Evolutionary conservation across 2,113 vertebrate genomes (phyloP).

Genomic region (Micronycteris hirsuta): DNA sequence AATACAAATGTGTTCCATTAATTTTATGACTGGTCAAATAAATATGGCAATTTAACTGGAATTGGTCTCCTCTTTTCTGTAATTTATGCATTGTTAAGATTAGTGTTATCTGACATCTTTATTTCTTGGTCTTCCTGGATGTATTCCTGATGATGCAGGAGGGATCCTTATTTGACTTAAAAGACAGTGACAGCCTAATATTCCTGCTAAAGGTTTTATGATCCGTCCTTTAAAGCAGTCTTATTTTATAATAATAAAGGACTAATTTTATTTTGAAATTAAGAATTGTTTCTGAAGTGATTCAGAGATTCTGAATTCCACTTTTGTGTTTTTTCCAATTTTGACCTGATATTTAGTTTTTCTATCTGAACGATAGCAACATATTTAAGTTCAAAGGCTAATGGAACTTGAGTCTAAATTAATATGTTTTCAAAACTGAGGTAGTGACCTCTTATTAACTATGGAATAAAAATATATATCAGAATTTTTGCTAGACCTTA

Average conservation of each 20-base stretch:
- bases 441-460: neutral
- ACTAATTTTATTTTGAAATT: constrained; percentile 24
- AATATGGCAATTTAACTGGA: constrained; percentile 36
- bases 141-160: neutral
- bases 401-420: neutral
- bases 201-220: neutral
- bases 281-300: neutral
- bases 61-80: constrained; percentile 18
- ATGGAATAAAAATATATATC: neutral
- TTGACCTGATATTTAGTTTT: neutral
- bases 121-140: neutral
- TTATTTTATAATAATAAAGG: constrained; percentile 23
- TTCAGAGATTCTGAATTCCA: constrained; percentile 15
- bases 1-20: constrained; percentile 52
- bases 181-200: neutral
- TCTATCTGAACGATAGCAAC: neutral
- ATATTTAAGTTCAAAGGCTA: constrained; percentile 14
- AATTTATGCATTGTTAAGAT: constrained; percentile 29
- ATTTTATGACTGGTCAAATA: constrained; percentile 56
- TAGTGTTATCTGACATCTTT: constrained; percentile 17
- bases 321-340: constrained; percentile 4
- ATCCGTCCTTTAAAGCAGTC: neutral
- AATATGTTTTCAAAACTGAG: neutral
- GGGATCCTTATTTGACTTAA: neutral
- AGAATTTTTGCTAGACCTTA: constrained; percentile 12